Evolutionary conservation across 2,113 vertebrate species (phyloP).

Genomic region (Lipophrys pholis): DNA sequence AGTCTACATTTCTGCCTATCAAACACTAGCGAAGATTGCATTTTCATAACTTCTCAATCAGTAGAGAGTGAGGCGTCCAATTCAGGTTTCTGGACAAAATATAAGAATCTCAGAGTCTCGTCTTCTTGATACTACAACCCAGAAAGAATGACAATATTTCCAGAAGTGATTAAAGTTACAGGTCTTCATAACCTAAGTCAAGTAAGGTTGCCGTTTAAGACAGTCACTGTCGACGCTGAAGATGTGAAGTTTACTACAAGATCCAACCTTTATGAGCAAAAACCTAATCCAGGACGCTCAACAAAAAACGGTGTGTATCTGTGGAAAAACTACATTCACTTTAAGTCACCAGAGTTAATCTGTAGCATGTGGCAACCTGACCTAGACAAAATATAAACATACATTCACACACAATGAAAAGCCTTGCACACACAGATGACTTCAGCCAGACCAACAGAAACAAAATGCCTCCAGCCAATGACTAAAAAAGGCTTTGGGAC

Average conservation of each 20-base stretch:
- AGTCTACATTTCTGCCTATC: background rate
- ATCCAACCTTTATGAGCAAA: no score
- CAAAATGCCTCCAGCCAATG: background rate
- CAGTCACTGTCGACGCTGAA: no score
- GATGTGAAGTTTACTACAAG: no score
- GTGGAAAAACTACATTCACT: background rate
- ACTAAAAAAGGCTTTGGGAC: background rate
- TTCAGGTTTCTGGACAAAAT: background rate
- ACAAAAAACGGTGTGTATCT: no score
- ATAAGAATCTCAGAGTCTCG: background rate
- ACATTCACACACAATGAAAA: background rate
- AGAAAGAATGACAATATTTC: no score
- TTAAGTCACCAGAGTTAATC: background rate
- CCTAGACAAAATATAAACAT: conserved; percentile 36
- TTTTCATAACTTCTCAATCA: background rate
- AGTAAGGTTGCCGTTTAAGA: background rate
- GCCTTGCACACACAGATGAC: background rate
- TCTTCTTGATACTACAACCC: background rate
- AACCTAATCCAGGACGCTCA: no score
- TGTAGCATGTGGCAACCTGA: background rate
- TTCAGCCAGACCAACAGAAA: background rate
- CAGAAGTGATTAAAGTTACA: background rate
- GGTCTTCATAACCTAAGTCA: background rate
- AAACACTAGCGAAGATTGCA: background rate
- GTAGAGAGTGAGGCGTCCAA: background rate